phyloP scores from a whole-genome alignment of 2,888 invertebrate species.

The Drosophila phalerata region DNA sequence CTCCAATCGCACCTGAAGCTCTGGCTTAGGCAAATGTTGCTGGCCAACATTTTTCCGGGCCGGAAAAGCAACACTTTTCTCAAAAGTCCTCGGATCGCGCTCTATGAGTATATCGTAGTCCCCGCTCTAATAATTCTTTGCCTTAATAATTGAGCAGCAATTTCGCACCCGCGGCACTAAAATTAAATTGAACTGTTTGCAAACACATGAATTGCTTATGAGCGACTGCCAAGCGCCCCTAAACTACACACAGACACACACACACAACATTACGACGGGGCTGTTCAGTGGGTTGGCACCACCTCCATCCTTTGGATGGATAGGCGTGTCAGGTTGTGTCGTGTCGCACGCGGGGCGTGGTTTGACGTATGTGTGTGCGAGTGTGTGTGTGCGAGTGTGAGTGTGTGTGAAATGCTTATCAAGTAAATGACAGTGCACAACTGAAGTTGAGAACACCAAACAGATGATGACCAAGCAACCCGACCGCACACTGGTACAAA shows the following conservation, averaged over 20 bases:
- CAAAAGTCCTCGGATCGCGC: conserved; percentile 8
- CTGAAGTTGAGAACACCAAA: conserved; percentile 64
- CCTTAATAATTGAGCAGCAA: conserved; percentile 78
- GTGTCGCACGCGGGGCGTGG: conserved; percentile 56
- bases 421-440: conserved; percentile 77
- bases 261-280: neutral
- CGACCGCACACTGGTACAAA: conserved; percentile 53
- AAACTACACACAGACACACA: conserved; percentile 53
- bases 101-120: conserved; percentile 1
- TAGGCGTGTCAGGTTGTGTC: conserved; percentile 62
- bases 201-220: conserved; percentile 82
- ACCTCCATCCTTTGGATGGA: neutral
- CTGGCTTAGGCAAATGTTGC: conserved; percentile 15
- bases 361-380: conserved; percentile 6
- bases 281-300: conserved; percentile 1
- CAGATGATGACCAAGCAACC: conserved; percentile 77
- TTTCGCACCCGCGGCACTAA: conserved; percentile 80
- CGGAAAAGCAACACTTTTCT: conserved; percentile 15
- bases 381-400: conserved; percentile 22
- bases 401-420: conserved; percentile 61
- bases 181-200: conserved; percentile 82
- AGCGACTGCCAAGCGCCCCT: conserved; percentile 47
- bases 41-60: conserved; percentile 9
- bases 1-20: neutral
- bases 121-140: conserved; percentile 71